Conservation (phyloP, 2,797 vertebrate genomes). For the Hyperoplus lanceolatus region DNA sequence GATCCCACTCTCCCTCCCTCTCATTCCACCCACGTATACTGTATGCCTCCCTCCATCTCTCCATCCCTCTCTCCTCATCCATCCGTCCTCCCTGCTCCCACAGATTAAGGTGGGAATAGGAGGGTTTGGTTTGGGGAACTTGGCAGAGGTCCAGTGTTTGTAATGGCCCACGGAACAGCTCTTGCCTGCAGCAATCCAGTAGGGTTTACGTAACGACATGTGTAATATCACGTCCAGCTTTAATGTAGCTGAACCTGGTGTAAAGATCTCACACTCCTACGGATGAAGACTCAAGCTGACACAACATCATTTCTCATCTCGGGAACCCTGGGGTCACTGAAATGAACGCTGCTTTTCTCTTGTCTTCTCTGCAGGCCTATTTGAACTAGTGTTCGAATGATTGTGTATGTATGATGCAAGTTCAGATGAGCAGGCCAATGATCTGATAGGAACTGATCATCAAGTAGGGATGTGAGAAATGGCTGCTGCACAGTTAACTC, state of each 20-base stretch:
- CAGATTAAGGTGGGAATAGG: conserved; percentile 80
- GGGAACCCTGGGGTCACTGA: conserved; percentile 30
- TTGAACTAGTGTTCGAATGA: no score
- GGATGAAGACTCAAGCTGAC: conserved; percentile 49
- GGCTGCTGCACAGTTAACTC: background rate
- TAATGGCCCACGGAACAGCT: conserved; percentile 61
- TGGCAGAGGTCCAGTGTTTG: conserved; percentile 72
- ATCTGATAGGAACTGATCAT: conserved; percentile 22
- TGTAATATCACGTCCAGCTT: conserved; percentile 50
- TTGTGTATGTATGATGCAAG: background rate
- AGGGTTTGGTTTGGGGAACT: conserved; percentile 64
- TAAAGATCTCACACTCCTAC: conserved; percentile 42
- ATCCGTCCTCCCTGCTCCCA: conserved; percentile 56
- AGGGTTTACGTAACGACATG: conserved; percentile 58
- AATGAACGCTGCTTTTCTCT: conserved; percentile 23
- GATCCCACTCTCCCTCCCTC: conserved; percentile 23
- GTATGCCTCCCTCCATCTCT: conserved; percentile 25
- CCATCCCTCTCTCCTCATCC: conserved; percentile 44
- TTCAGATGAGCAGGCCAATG: conserved; percentile 15
- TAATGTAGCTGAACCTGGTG: conserved; percentile 40
- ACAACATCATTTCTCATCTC: conserved; percentile 37
- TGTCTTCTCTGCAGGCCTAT: background rate
- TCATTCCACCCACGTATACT: conserved; percentile 44
- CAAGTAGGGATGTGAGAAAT: conserved; percentile 11
- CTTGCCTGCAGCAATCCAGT: conserved; percentile 55